Evolutionary conservation across 2,797 vertebrate genomes (phyloP).

Genomic region (Enteromius radiatus): DNA sequence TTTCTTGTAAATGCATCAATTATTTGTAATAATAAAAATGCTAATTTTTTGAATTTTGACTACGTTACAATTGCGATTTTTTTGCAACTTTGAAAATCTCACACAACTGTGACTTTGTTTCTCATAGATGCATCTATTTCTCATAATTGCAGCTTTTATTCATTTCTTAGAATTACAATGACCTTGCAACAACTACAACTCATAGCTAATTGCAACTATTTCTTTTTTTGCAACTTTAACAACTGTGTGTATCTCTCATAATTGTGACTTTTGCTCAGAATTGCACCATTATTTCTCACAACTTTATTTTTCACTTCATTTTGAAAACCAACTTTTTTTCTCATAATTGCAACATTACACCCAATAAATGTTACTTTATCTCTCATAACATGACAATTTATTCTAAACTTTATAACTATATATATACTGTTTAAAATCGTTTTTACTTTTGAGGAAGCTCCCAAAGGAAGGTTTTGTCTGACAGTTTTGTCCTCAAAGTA

Average conservation of each 20-base stretch:
- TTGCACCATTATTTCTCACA: not conserved
- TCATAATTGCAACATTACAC: not conserved
- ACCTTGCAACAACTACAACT: not conserved
- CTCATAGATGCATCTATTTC: not conserved
- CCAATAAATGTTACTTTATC: not conserved
- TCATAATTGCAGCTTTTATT: not conserved
- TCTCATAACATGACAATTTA: not conserved
- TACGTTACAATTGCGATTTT: not conserved
- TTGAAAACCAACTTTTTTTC: not conserved
- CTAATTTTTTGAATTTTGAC: not conserved
- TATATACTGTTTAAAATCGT: not conserved
- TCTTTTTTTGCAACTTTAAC: not conserved
- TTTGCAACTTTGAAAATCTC: not conserved
- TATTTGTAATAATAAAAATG: no score
- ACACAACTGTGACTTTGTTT: not conserved
- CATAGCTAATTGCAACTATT: not conserved
- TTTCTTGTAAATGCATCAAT: not conserved
- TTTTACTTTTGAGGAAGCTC: not conserved
- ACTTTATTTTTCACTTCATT: not conserved
- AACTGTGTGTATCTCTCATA: not conserved
- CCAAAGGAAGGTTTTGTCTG: not conserved
- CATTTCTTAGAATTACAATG: not conserved
- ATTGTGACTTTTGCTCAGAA: not conserved
- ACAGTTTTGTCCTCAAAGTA: conserved; percentile 13
- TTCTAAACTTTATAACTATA: not conserved